Evolutionary conservation across 2,888 invertebrate genomes (phyloP), one percentile per base, ranked within the genome.

Genomic region (Drosophila koepferae): DNA sequence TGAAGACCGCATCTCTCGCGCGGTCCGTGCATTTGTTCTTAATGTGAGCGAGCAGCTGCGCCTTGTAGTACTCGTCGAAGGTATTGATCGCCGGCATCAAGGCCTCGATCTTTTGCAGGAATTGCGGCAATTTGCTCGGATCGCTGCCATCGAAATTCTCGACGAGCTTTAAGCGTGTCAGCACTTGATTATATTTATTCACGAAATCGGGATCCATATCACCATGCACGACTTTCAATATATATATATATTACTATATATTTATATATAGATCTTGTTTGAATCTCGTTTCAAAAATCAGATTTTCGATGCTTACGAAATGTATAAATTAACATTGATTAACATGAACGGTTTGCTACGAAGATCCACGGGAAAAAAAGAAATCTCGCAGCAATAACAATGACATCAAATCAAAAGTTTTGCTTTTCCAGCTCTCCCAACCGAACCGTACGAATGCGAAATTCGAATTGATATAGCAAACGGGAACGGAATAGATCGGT

Each of bases 271-370:
- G 8, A 34, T 34, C 34, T 34, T 23, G 23, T 14, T 34, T 48
- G 48, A 68, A 49, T 56, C 53, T 10, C 63, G 72, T 53, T 62
- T 46, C 49, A 38, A 72, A 72, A 51, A 12, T 51, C 72, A 55
- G 28, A 62, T 78, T 81, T 76, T 72, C 59, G 82, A 77, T 86
- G 89, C 86, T 86, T 89, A 77, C 80, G 77, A 89, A 89, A 89
- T 81, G 89, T 77, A 86, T 90, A 88, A 86, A 86, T 86, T 86
- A 86, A 86, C 90, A 86, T 86, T 88, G 74, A 86, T 86, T 86
- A 90, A 90, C 90, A 82, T 86, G 77, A 81, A 80, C 77, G 86
- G n/a, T 86, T 60, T 68, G n/a, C 70, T 72, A 65, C 69, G 72
- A 69, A 75, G 80, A 87, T 36, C 48, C 49, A 12, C 58, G 34